A percentile compares a stretch with the other conserved stretches of the same genome.
These are phyloP conservation scores for Scopus umbretta DNA, from an alignment of 2,113 vertebrate genomes.

Conservation along the genomic window DNA sequence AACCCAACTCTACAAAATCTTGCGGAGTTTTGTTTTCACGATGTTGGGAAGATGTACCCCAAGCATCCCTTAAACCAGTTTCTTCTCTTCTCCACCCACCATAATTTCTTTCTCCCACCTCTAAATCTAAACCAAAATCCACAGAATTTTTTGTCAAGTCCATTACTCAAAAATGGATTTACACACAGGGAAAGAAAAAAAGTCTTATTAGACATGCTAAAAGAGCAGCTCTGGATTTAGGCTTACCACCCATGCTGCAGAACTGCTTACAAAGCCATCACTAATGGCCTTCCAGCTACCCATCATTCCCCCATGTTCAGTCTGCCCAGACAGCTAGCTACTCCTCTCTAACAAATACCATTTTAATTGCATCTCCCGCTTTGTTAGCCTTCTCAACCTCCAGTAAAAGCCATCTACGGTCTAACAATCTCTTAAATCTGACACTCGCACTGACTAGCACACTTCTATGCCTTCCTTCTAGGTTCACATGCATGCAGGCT, in stretches of 20 bases:
- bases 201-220: background rate
- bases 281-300: slow-evolving; percentile 51
- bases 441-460: slow-evolving; percentile 26
- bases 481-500: background rate
- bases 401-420: slow-evolving; percentile 62
- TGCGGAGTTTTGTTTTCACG: background rate
- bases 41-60: background rate
- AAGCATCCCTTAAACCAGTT: background rate
- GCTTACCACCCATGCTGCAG: slow-evolving; percentile 48
- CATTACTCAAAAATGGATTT: background rate
- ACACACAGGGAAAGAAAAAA: slow-evolving; percentile 1
- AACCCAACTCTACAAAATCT: background rate
- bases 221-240: slow-evolving; percentile 28
- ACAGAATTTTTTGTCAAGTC: background rate
- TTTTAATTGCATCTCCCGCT: slow-evolving; percentile 67
- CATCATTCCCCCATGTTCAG: slow-evolving; percentile 28
- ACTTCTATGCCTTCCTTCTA: background rate
- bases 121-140: background rate
- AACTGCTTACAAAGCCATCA: slow-evolving; percentile 56
- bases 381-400: slow-evolving; percentile 71
- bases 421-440: slow-evolving; percentile 65
- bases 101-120: background rate
- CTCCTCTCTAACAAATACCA: slow-evolving; percentile 63
- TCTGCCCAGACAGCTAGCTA: slow-evolving; percentile 43
- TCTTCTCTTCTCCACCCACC: background rate